Conservation (phyloP, 2,113 vertebrate genomes). For the Gadus chalcogrammus region DNA sequence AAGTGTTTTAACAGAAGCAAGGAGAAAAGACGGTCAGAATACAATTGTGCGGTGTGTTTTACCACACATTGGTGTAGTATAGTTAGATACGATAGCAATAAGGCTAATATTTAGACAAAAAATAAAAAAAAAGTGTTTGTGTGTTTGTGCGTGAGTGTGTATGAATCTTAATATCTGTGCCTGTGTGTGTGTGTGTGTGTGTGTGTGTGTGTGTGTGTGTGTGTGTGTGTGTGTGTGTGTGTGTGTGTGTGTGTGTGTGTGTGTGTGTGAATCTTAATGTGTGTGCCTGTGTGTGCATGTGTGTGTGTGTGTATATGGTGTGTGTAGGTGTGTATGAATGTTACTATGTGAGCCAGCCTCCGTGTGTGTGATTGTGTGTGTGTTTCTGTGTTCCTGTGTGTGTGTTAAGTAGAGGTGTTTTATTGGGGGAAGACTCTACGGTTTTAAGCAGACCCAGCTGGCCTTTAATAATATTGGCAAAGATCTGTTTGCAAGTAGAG, state of each 20-base stretch:
- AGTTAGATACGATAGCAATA: no score
- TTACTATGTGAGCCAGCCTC: not conserved
- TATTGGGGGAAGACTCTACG: conserved; percentile 49
- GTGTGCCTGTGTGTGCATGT: conserved; percentile 5
- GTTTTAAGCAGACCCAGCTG: conserved; percentile 59
- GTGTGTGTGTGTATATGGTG: not conserved
- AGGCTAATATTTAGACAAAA: no score
- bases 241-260: conserved; percentile 23
- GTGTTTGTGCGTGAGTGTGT: not conserved
- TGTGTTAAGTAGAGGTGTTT: conserved; percentile 48
- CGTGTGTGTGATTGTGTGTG: conserved; percentile 18
- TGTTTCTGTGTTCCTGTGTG: conserved; percentile 14
- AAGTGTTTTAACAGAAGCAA: no score
- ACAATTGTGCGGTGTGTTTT: no score
- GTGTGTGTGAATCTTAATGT: not conserved
- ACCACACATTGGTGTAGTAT: no score
- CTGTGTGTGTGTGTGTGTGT: conserved; percentile 1
- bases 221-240: conserved; percentile 13
- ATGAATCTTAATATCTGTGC: not conserved
- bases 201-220: conserved; percentile 15
- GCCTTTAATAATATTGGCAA: conserved; percentile 45
- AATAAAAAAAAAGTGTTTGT: not conserved
- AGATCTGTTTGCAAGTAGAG: conserved; percentile 36
- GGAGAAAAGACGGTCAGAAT: no score
- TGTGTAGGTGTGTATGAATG: not conserved